A percentile compares a stretch with the other conserved stretches of the same genome.
phyloP scores from a whole-genome alignment of 2,888 invertebrate genomes.

The Spodoptera picta region DNA sequence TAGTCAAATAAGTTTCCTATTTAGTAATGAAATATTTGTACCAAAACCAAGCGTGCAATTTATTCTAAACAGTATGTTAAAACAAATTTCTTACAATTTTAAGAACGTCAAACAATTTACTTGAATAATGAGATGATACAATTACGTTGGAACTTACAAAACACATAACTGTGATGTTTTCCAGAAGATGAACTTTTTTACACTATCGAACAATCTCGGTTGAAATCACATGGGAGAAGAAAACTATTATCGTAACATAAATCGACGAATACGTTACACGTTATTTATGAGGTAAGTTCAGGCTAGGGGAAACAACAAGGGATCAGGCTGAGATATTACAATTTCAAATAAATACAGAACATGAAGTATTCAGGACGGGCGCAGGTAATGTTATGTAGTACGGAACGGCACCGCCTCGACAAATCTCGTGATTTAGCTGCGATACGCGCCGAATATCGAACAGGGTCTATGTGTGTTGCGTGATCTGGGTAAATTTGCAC shows the following conservation, averaged over 20 bases:
- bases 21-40: constrained; percentile 35
- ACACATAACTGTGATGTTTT: constrained; percentile 27
- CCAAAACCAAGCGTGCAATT: constrained; percentile 54
- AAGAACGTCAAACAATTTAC: constrained; percentile 39
- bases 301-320: constrained; percentile 82
- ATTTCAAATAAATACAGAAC: constrained; percentile 87
- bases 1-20: constrained; percentile 28
- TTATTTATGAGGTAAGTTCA: constrained; percentile 84
- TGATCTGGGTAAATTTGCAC: constrained; percentile 86
- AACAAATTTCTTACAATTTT: constrained; percentile 47
- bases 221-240: constrained; percentile 70
- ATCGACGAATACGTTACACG: constrained; percentile 80
- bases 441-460: constrained; percentile 86
- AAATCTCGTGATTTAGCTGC: constrained; percentile 88
- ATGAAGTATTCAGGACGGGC: constrained; percentile 87
- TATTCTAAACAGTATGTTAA: constrained; percentile 44
- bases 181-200: constrained; percentile 36
- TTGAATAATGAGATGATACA: constrained; percentile 42
- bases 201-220: constrained; percentile 54
- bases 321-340: constrained; percentile 86
- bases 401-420: constrained; percentile 82
- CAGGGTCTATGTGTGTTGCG: constrained; percentile 82
- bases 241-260: constrained; percentile 79
- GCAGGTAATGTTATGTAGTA: constrained; percentile 86
- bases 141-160: constrained; percentile 16